phyloP scores from a whole-genome alignment of 2,113 vertebrate species.

The Spea bombifrons region DNA sequence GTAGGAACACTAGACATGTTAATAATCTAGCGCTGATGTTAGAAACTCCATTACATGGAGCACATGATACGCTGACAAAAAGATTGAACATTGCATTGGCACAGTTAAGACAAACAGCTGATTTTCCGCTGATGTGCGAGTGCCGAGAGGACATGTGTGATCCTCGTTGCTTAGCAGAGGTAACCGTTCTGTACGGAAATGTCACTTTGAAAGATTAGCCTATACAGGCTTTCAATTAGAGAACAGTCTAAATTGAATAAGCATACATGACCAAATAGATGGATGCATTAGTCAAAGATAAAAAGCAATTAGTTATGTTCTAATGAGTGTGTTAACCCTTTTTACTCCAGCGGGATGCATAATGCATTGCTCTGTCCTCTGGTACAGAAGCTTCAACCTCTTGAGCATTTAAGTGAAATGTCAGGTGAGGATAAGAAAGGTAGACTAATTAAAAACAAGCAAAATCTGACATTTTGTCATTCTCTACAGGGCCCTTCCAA shows the following conservation, averaged over 20 bases:
- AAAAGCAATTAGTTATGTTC: slow-evolving; percentile 24
- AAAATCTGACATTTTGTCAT: not conserved
- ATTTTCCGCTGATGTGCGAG: slow-evolving; percentile 7
- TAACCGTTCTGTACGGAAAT: slow-evolving; percentile 16
- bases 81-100: not conserved
- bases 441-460: not conserved
- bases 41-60: not conserved
- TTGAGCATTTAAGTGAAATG: not conserved
- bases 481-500: no score
- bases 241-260: slow-evolving; percentile 29
- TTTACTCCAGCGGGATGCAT: not conserved
- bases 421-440: not conserved
- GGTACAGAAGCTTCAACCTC: no score
- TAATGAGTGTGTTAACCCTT: slow-evolving; percentile 19
- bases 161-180: slow-evolving; percentile 12
- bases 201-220: slow-evolving; percentile 33
- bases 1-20: not conserved
- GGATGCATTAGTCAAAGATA: slow-evolving; percentile 27
- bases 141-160: slow-evolving; percentile 12
- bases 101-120: not conserved
- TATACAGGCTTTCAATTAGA: slow-evolving; percentile 28
- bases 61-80: not conserved
- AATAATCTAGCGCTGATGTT: not conserved
- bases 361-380: not conserved
- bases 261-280: slow-evolving; percentile 23